Evolutionary conservation across 2,888 invertebrate species (phyloP), one percentile per base, ranked within the genome.

Genomic region (Caenorhabditis becei): DNA sequence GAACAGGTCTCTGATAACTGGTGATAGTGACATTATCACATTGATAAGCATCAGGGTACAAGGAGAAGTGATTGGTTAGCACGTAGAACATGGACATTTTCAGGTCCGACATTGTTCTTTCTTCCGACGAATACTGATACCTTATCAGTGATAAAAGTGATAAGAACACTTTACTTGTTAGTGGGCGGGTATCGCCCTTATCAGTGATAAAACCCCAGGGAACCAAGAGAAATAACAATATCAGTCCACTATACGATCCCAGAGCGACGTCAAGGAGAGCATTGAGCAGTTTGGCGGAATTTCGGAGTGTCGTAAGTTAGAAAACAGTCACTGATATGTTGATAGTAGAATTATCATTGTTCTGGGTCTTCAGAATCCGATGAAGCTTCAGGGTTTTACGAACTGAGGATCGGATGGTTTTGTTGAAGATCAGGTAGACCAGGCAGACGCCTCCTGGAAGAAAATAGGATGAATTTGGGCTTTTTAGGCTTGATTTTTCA

Each of bases 391-490:
- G 14, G 7, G 54, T 28, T 3, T 11, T 5, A 7, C 35, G n/a
- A 8, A 69, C 59, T 2, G 49, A 49, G 0, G 20, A 20, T 0
- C 69, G 58, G 10, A 69, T 69, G 0, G 69, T 59, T 20, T 24
- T 24, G 32, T 69, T 69, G 10, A 59, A 24, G 11, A 49, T 24
- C 4, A 69, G 11, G 20, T 69, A 59, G 4, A 69, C 49, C n/a
- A 69, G 28, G 24, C 59, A 59, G 44, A 59, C 37, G 23, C 32
- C 58, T n/a, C n/a, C n/a, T n/a, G n/a, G n/a, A n/a, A n/a, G n/a
- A n/a, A n/a, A n/a, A n/a, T n/a, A n/a, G n/a, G n/a, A n/a, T n/a
- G n/a, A n/a, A n/a, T n/a, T n/a, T n/a, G n/a, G n/a, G n/a, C n/a
- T n/a, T n/a, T n/a, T n/a, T n/a, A n/a, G n/a, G n/a, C n/a, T n/a